A percentile compares a stretch with the other conserved stretches of the same genome.
phyloP scores from a whole-genome alignment of 2,113 vertebrate species.

The Excalfactoria chinensis region DNA sequence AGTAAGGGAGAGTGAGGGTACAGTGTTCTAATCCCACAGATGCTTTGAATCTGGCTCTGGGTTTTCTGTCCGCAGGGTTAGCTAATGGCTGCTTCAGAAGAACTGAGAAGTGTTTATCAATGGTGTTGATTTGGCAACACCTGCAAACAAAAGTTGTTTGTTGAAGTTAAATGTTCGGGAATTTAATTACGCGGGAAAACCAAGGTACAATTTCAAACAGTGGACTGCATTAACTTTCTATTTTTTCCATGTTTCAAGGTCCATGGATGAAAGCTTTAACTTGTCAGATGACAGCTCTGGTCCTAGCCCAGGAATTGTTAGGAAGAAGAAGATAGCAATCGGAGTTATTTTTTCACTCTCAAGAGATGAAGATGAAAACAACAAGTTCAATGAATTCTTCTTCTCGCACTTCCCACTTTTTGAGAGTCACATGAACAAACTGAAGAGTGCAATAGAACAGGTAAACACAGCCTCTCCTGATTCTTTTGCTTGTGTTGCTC shows the following conservation, averaged over 20 bases:
- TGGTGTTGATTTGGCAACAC: not conserved
- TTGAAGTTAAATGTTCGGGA: slow-evolving; percentile 12
- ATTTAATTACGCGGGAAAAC: slow-evolving; percentile 8
- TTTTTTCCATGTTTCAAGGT: slow-evolving; percentile 81
- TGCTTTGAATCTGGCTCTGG: not conserved
- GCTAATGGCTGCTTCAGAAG: not conserved
- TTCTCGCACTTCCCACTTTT: slow-evolving; percentile 99
- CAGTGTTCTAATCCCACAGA: not conserved
- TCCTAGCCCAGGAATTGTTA: slow-evolving; percentile 87
- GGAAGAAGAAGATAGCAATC: slow-evolving; percentile 98
- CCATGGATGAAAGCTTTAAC: slow-evolving; percentile 98
- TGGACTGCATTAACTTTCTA: slow-evolving; percentile 9
- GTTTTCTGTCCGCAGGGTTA: not conserved
- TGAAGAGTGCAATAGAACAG: slow-evolving; percentile 98
- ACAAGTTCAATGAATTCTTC: slow-evolving; percentile 97
- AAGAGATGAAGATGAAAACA: slow-evolving; percentile 90
- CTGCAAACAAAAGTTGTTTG: not conserved
- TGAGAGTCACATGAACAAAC: slow-evolving; percentile 99
- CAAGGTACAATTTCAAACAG: not conserved
- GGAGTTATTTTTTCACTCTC: slow-evolving; percentile 96
- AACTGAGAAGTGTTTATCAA: not conserved
- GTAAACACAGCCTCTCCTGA: slow-evolving; percentile 70
- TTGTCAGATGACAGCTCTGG: slow-evolving; percentile 93
- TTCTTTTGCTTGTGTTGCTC: not conserved
- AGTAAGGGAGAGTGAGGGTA: not conserved